A percentile compares a stretch with the other conserved stretches of the same genome.
Conservation (phyloP, 2,888 invertebrate genomes). For the Callimorpha dominula region DNA sequence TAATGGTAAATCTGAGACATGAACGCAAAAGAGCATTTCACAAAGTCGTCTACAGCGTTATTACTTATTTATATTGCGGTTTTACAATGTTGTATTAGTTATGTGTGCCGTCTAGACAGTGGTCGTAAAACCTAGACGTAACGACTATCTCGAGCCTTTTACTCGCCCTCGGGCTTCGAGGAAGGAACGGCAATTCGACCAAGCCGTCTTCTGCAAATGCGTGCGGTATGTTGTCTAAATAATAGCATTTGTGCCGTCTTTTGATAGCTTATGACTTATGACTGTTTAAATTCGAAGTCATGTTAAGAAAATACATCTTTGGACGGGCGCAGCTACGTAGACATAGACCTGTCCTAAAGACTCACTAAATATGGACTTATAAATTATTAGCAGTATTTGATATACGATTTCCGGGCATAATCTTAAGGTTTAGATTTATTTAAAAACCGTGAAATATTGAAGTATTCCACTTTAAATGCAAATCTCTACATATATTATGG, state of each 20-base stretch:
- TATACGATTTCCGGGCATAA: too few relatives aligned
- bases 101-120: slow-evolving; percentile 43
- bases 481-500: too few relatives aligned
- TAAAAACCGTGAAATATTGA: too few relatives aligned
- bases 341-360: neutral
- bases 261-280: neutral
- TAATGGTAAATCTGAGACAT: neutral
- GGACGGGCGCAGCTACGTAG: neutral
- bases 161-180: slow-evolving; percentile 19
- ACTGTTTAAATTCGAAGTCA: neutral
- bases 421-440: too few relatives aligned
- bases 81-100: slow-evolving; percentile 34
- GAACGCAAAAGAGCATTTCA: neutral
- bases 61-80: slow-evolving; percentile 18
- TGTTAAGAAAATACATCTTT: neutral
- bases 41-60: neutral
- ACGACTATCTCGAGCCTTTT: slow-evolving; percentile 13
- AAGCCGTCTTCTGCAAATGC: slow-evolving; percentile 28
- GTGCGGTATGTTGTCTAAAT: neutral
- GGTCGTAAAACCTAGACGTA: slow-evolving; percentile 48
- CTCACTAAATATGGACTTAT: too few relatives aligned
- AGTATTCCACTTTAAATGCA: too few relatives aligned
- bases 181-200: slow-evolving; percentile 23
- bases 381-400: too few relatives aligned
- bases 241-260: neutral